Evolutionary conservation across 2,113 vertebrate genomes (phyloP).

Genomic region (human): GRCh38 chr7:55931501-55932000

Average conservation of each 20-base stretch:
- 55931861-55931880: background rate
- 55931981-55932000: background rate
- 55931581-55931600: background rate
- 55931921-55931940: background rate
- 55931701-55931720: background rate
- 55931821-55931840: background rate
- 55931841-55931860: background rate
- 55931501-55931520: background rate
- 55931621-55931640: background rate
- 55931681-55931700: background rate
- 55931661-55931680: background rate
- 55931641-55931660: background rate
- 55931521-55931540: background rate
- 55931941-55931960: background rate
- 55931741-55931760: background rate
- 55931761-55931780: background rate
- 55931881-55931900: background rate
- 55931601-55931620: background rate
- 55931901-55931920: background rate
- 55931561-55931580: background rate
- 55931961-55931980: background rate
- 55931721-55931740: background rate
- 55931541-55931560: background rate
- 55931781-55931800: background rate
- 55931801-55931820: background rate